Conservation (phyloP, 2,888 invertebrate species). For the Drosophila anomalata region DNA sequence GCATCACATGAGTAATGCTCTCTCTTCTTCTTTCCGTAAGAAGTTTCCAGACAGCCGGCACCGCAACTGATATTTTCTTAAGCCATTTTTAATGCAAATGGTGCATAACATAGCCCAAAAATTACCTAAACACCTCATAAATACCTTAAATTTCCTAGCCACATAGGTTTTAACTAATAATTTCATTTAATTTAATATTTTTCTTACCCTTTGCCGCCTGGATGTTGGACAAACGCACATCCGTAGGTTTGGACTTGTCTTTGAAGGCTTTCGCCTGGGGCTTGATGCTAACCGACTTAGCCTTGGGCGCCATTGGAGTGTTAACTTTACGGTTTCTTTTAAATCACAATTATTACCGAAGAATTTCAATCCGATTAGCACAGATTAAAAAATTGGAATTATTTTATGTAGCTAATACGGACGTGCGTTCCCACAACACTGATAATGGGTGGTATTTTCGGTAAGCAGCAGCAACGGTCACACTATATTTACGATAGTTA, state of each 20-base stretch:
- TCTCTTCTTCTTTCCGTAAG: constrained; percentile 53
- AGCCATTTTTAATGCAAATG: constrained; percentile 22
- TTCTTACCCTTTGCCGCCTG: constrained; percentile 97
- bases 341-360: constrained; percentile 42
- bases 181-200: constrained; percentile 15
- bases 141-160: constrained; percentile 40
- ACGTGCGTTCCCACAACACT: not conserved
- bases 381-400: constrained; percentile 60
- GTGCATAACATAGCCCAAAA: not conserved
- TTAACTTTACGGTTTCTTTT: constrained; percentile 37
- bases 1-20: constrained; percentile 69
- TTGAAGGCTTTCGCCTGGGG: constrained; percentile 88
- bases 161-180: constrained; percentile 21
- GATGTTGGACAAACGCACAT: constrained; percentile 97
- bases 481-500: constrained; percentile 15
- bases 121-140: not conserved
- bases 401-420: constrained; percentile 8
- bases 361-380: constrained; percentile 62
- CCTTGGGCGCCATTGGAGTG: constrained; percentile 82
- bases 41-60: constrained; percentile 73
- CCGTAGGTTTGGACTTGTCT: constrained; percentile 96
- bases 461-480: constrained; percentile 25
- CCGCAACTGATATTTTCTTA: constrained; percentile 58
- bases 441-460: not conserved
- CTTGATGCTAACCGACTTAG: constrained; percentile 71